phyloP scores from a whole-genome alignment of 2,113 vertebrate species.

The Seriola quinqueradiata region DNA sequence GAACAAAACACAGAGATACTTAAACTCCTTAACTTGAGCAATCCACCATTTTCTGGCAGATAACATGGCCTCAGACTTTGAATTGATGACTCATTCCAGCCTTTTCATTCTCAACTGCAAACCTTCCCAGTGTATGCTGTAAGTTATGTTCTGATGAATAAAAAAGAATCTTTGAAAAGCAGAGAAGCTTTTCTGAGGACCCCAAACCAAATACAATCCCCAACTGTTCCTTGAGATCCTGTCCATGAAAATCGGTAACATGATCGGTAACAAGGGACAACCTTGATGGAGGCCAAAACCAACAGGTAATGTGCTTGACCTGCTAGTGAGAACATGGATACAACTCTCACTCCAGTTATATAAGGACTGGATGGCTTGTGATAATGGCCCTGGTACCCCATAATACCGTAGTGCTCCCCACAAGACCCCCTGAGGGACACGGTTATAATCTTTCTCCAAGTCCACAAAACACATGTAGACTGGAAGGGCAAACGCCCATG shows the following conservation, averaged over 20 bases:
- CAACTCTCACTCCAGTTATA: neutral
- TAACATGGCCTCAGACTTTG: neutral
- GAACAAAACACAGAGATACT: neutral
- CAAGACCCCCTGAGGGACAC: neutral
- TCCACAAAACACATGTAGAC: neutral
- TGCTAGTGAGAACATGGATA: neutral
- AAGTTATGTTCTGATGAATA: slow-evolving; percentile 5
- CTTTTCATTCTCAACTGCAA: neutral
- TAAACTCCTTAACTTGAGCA: neutral
- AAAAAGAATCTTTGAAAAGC: slow-evolving; percentile 2
- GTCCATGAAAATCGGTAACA: slow-evolving; percentile 16
- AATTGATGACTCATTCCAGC: neutral
- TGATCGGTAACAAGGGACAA: neutral
- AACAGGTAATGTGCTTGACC: neutral
- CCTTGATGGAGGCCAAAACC: neutral
- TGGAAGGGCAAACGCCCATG: neutral
- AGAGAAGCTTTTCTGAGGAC: neutral
- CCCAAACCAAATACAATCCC: neutral
- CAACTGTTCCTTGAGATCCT: slow-evolving; percentile 10
- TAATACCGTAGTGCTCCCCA: neutral
- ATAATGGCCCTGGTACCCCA: neutral
- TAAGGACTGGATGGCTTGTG: neutral
- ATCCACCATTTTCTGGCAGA: neutral
- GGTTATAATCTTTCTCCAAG: neutral
- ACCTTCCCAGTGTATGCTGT: neutral